Base-by-base conservation (phyloP, 1,140 invertebrate genomes). In the Bicyclus anynana region DNA sequence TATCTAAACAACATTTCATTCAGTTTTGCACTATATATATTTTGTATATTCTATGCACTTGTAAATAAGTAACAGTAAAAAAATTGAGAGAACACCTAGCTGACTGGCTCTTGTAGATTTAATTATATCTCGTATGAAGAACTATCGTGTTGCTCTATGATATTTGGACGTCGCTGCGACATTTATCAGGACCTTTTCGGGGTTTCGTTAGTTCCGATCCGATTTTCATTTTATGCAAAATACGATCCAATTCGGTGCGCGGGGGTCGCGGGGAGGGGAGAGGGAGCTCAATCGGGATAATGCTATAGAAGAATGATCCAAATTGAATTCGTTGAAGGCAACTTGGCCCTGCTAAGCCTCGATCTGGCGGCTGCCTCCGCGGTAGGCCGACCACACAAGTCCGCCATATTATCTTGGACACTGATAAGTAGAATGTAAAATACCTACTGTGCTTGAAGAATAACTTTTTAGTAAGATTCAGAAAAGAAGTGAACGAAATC, bases 171-270 rank as follows among this genome's bases (percentile, higher is more conserved):
- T 44, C 16, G 51, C 63, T 46, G 40, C 44, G 53, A 63, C 59
- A 62, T 62, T 69, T 72, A 69, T 74, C 67, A 66, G 51, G 60
- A 74, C 68, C 76, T 77, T 72, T 73, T 61, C 51, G 51, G 61
- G 56, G 60, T 84, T 86, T 78, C 75, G 79, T 80, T 85, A 83
- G 80, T 81, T 80, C 72, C 69, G 74, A 82, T 85, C 77, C 73
- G 67, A 81, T 83, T 80, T 78, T 83, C 76, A 79, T 82, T 86
- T 84, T 83, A 86, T 86, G 83, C 83, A 82, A 86, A 84, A 82
- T 78, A 74, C 78, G 78, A 86, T 86, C 80, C 80, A 78, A 86
- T 86, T 81, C 74, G 62, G 62, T 49, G 59, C 52, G 69, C n/a
- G n/a, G n/a, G 71, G 42, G 48, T 54, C 62, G 62, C 62, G 58